Percentiles rank a stretch among this genome's conserved stretches.
Evolutionary conservation across 2,888 invertebrate species (phyloP).

Genomic region (Cerceris rybyensis): DNA sequence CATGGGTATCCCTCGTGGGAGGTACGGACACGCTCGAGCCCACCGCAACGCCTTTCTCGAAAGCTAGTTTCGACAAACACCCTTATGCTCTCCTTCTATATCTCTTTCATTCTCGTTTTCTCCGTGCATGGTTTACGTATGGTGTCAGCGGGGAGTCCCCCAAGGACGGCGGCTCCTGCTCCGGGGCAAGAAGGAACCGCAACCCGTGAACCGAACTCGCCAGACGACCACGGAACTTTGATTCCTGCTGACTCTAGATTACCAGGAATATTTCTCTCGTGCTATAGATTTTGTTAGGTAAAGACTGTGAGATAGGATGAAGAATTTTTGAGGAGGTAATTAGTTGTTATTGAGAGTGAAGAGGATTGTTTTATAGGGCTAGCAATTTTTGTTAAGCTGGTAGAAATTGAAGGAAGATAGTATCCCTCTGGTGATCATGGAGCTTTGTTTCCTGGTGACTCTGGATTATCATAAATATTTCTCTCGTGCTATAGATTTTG

Average conservation of each 20-base stretch:
- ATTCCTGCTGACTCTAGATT: constrained; percentile 3
- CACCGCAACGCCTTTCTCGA: constrained; percentile 57
- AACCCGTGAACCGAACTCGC: constrained; percentile 27
- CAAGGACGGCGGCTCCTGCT: constrained; percentile 47
- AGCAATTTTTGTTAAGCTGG: too few species aligned
- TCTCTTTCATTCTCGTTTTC: constrained; percentile 18
- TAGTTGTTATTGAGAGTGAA: too few species aligned
- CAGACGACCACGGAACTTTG: constrained; percentile 24
- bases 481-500: not conserved
- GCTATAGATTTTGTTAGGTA: not conserved
- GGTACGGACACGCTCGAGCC: constrained; percentile 43
- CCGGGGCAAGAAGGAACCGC: constrained; percentile 45
- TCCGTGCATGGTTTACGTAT: constrained; percentile 47
- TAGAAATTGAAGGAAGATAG: too few species aligned
- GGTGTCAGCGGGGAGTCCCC: constrained; percentile 70
- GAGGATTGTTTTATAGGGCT: too few species aligned
- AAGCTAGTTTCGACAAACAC: constrained; percentile 61
- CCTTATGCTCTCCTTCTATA: constrained; percentile 35
- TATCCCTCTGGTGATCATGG: constrained; percentile 24
- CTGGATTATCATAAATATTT: constrained; percentile 6
- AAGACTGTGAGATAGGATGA: too few species aligned
- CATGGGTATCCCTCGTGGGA: constrained; percentile 48
- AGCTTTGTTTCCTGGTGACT: constrained; percentile 12
- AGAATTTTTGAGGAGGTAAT: too few species aligned
- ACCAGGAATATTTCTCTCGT: constrained; percentile 12